phyloP scores from a whole-genome alignment of 2,113 vertebrate genomes.

The Melanostigma gelatinosum region DNA sequence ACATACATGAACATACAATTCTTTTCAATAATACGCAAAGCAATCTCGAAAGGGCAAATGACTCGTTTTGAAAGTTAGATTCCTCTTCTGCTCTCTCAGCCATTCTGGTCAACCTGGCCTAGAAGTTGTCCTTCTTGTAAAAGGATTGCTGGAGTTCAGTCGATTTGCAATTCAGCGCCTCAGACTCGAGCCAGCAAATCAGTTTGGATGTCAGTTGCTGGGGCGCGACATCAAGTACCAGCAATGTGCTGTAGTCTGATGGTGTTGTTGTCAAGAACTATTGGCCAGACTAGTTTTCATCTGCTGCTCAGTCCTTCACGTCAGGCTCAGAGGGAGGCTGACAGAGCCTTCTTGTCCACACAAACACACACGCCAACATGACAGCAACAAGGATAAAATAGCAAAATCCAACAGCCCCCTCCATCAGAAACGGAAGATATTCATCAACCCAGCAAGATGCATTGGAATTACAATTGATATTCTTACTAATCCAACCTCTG shows the following conservation, averaged over 20 bases:
- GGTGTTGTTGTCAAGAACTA: constrained; percentile 18
- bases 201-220: constrained; percentile 25
- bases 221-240: constrained; percentile 11
- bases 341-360: constrained; percentile 1
- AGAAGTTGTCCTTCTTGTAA: not conserved
- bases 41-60: not conserved
- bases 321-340: constrained; percentile 9
- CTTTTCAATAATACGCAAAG: not conserved
- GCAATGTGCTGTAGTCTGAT: constrained; percentile 25
- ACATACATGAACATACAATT: not conserved
- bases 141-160: constrained; percentile 6
- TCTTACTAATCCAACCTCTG: not conserved
- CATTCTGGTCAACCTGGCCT: constrained; percentile 2
- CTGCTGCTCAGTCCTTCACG: constrained; percentile 29
- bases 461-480: not conserved
- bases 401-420: not conserved
- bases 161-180: constrained; percentile 5
- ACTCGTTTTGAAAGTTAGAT: not conserved
- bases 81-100: not conserved
- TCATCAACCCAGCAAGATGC: not conserved
- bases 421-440: not conserved
- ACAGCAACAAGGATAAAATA: not conserved
- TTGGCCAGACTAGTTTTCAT: constrained; percentile 29
- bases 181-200: constrained; percentile 2
- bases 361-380: not conserved